Evolutionary conservation across 2,888 invertebrate species (phyloP), one percentile per base, ranked within the genome.

Genomic region (Mythimna ferrago): DNA sequence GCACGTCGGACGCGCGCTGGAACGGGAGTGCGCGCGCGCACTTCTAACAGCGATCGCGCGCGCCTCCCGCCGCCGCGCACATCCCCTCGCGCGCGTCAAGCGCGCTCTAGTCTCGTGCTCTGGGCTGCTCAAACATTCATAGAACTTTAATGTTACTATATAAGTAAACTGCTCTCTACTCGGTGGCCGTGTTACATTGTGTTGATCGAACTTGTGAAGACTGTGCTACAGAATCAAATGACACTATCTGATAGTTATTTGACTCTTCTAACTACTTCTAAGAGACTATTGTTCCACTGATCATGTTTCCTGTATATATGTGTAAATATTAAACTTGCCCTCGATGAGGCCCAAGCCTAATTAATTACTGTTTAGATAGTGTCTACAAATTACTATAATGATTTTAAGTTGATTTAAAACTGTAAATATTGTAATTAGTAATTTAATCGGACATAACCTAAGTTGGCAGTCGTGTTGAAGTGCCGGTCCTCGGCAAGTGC

Each of bases 41-140:
- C 77, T 92, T 92, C 87, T 92, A 90, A 82, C 85, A 84, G 61
- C 73, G 74, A 64, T n/a, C 76, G 63, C 68, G 75, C 41, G 73
- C 72, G 64, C 77, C 75, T 38, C 64, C 66, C 6, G 68, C 77
- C 73, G 76, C 80, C 70, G 80, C 72, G 61, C 72, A 74, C 53
- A 68, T 75, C 10, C 66, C 75, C 26, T 63, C 81, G 48, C 80
- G 76, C 67, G 67, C 61, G 71, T 35, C 44, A 19, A 57, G 21
- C 65, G 61, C 61, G 19, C 32, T 26, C 21, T 68, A 60, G 53
- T 16, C 48, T 4, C 41, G 38, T 53, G 41, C 64, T 5, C 44
- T 53, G 61, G 53, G 51, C 53, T 68, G 54, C 58, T 60, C 60
- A n/a, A 67, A 32, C 21, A 16, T n/a, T 6, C 11, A 48, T 61